Base-by-base conservation (phyloP, 2,888 invertebrate species). In the Notodonta dromedarius region DNA sequence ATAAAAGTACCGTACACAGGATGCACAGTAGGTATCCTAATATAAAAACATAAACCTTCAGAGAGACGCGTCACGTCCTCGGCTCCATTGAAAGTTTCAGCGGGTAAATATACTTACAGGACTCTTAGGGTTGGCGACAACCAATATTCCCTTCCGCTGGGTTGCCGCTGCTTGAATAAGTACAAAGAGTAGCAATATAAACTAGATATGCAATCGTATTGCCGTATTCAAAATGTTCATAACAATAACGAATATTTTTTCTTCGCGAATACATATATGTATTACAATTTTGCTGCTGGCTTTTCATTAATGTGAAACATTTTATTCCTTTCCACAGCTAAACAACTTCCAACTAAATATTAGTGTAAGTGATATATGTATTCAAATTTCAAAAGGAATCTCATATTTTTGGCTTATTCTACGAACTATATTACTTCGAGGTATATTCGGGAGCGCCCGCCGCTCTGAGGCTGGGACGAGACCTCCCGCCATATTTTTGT, bases 81-180 rank as follows among this genome's bases (percentile, higher is more conserved):
- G 61, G 57, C 60, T 59, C 63, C 66, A 69, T 62, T 61, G 61
- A 67, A 73, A 75, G 70, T 73, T 73, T 64, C 60, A 59, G 51
- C 63, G 56, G 56, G 59, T 65, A 63, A 62, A 64, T 75, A 67
- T 69, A 67, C 67, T 66, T 53, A 56, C 56, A 42, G 58, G 51
- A 57, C 61, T 42, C 57, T 63, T 59, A 72, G 62, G 76, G 69
- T 44, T 72, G 66, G 13, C 58, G 62, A 60, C 63, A 61, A 6
- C 50, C 50, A 56, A 57, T 55, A 57, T 55, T 58, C 54, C 58
- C 61, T 50, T 48, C 4, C 52, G 4, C 8, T 32, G 32, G 9
- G 7, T 32, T 52, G 9, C 9, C 5, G 50, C 57, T 53, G 69
- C 61, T 51, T 13, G 44, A 46, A 61, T 24, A 24, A 24, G 2